Evolutionary conservation across 2,113 vertebrate genomes (phyloP), one percentile per base, ranked within the genome.

Genomic region (Cryptoleucopteryx plumbea): DNA sequence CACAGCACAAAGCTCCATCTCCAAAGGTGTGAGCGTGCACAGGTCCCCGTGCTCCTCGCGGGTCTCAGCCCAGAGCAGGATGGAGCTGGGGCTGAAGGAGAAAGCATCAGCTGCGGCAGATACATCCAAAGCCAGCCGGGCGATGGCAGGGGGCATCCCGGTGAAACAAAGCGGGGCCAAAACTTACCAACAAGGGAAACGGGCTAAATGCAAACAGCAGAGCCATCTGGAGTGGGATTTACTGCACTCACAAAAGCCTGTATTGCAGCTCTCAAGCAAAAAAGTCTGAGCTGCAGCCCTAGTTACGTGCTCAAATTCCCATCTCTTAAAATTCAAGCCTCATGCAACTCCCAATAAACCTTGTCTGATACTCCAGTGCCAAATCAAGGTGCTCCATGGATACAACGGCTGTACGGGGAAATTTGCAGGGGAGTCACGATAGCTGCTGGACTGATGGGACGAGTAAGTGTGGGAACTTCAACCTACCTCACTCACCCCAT

Each of bases 371-470:
- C 20, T 27, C 8, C 70, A n/a, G 88, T 2, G 48, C 34, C 66
- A 34, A 19, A 43, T 0, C 22, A 3, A 52, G 43, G 61, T 2
- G 47, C 17, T 27, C 52, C 1, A 1, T 0, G 43, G 67, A 15
- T 0, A 2, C n/a, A 45, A 38, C 2, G 0, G 43, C 68, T 23
- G 20, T 2, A 6, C 0, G 4, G 52, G 23, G 81, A 45, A 34
- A 15, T 3, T 6, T 3, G 1, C 29, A 45, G 56, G 29, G 56
- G 3, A 18, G 42, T 1, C 1, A 0, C 10, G 2, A 26, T 4
- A 29, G 83, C 47, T 32, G 36, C 50, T 18, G 70, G 50, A 10
- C 56, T 2, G 34, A n/a, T 0, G 25, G 31, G 70, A 23, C 53
- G 13, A 27, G 70, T 0, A 3, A 42, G 31, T 4, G 31, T 4